phyloP scores from a whole-genome alignment of 2,797 vertebrate species.

The Parotocinclus haroldoi region DNA sequence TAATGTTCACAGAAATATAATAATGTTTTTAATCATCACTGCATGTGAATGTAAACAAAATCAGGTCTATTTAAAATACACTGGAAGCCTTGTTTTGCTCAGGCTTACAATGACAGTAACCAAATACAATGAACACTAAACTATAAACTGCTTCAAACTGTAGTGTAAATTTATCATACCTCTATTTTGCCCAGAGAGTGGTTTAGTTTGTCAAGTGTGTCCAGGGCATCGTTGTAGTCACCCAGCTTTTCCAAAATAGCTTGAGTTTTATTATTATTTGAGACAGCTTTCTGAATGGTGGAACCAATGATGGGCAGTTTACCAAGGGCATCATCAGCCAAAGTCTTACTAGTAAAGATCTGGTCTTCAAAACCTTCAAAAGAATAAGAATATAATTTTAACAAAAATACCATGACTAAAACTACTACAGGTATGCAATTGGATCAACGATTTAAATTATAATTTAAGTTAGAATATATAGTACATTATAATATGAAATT shows the following conservation, averaged over 20 bases:
- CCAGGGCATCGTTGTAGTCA: conserved; percentile 28
- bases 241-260: conserved; percentile 59
- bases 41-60: too few relatives aligned
- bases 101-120: neutral
- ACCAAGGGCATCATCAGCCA: conserved; percentile 76
- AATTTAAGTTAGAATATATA: too few relatives aligned
- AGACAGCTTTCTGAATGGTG: conserved; percentile 70
- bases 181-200: conserved; percentile 50
- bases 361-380: conserved; percentile 81
- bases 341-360: conserved; percentile 64
- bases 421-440: too few relatives aligned
- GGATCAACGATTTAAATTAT: too few relatives aligned
- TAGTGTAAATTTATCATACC: conserved; percentile 50
- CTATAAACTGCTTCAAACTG: neutral
- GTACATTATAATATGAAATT: too few relatives aligned
- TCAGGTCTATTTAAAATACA: too few relatives aligned
- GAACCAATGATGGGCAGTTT: conserved; percentile 74
- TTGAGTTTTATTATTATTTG: conserved; percentile 65
- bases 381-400: neutral
- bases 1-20: too few relatives aligned
- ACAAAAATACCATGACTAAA: neutral
- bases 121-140: neutral
- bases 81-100: too few relatives aligned
- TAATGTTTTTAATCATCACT: too few relatives aligned
- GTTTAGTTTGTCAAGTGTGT: conserved; percentile 40